Percentiles rank a stretch among this genome's conserved stretches.
These are phyloP conservation scores for Coendou prehensilis DNA, from an alignment of 2,797 vertebrate species.

Conservation along the genomic window DNA sequence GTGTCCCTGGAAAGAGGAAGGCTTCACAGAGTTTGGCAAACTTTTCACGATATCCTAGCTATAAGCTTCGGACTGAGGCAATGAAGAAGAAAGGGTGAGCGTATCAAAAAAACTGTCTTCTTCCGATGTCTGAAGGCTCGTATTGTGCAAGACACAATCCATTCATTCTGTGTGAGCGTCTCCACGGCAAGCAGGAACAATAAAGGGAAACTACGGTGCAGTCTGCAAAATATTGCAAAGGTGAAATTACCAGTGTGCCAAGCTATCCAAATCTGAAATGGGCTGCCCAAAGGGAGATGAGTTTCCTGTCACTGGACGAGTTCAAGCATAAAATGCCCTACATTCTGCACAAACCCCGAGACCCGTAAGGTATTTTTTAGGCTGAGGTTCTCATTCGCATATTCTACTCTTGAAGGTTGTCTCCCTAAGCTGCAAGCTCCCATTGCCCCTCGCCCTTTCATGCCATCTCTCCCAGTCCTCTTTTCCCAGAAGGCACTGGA, in stretches of 20 bases:
- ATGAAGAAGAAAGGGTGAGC: neutral
- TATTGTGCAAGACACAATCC: neutral
- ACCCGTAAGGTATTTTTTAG: neutral
- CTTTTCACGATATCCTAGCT: neutral
- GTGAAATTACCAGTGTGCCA: neutral
- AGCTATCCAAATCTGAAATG: constrained; percentile 9
- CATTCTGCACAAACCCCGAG: neutral
- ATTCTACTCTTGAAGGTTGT: neutral
- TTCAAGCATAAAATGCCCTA: constrained; percentile 2
- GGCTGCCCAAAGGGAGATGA: neutral
- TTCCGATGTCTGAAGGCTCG: neutral
- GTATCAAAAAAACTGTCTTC: neutral
- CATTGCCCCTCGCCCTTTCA: neutral
- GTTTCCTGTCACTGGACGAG: constrained; percentile 9
- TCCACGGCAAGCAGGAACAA: neutral
- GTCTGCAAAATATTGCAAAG: neutral
- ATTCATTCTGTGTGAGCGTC: constrained; percentile 16
- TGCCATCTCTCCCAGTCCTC: neutral
- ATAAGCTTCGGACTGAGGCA: neutral
- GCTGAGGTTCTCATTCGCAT: neutral
- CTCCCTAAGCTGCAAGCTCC: neutral
- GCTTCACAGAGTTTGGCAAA: neutral
- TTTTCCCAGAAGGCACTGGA: neutral
- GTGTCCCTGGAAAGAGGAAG: neutral
- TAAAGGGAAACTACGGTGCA: neutral